Base-by-base conservation (phyloP, 2,113 vertebrate species). In the Nothoprocta pentlandii region DNA sequence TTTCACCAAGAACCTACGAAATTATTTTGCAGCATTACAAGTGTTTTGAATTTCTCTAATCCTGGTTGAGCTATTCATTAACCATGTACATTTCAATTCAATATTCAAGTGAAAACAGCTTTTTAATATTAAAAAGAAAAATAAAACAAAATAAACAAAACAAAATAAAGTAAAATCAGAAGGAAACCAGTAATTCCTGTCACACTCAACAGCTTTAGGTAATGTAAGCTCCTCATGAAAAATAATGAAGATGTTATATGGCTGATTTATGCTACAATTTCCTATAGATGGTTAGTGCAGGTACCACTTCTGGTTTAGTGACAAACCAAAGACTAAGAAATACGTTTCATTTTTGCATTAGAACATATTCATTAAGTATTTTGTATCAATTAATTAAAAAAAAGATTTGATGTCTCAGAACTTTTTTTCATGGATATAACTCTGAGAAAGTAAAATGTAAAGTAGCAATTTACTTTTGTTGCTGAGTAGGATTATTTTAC, bases 111-210 rank as follows among this genome's bases (percentile, higher is more conserved):
- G 8, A 64, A 92, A 94, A 41, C 39, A n/a, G 5, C 13, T 1
- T 90, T 26, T 26, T 22, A 54, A 54, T 49, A 49, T 49, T 22
- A 54, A 54, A 54, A 44, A 44, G 17, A 3, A 44, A 44, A 44
- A 66, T 26, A 92, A 54, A 54, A 54, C 4, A 54, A 51, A 51
- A 51, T 44, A 44, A 44, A 44, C 10, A 44, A 44, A 44, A 66
- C 15, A 92, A 54, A 54, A 54, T 10, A 54, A 54, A 44, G 10
- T 44, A 54, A 54, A 21, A 16, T 13, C 5, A 10, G 70, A 92
- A 80, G 32, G 28, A 94, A 94, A 95, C 85, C 46, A 88, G 85
- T 90, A 91, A 88, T 91, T 95, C 91, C 85, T 90, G 82, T 95
- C 61, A 77, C n/a, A 66, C 61, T 78, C 30, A 32, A 23, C 61